A percentile compares a stretch with the other conserved stretches of the same genome.
Evolutionary conservation across 2,888 invertebrate genomes (phyloP).

Genomic region (Acronicta aceris): DNA sequence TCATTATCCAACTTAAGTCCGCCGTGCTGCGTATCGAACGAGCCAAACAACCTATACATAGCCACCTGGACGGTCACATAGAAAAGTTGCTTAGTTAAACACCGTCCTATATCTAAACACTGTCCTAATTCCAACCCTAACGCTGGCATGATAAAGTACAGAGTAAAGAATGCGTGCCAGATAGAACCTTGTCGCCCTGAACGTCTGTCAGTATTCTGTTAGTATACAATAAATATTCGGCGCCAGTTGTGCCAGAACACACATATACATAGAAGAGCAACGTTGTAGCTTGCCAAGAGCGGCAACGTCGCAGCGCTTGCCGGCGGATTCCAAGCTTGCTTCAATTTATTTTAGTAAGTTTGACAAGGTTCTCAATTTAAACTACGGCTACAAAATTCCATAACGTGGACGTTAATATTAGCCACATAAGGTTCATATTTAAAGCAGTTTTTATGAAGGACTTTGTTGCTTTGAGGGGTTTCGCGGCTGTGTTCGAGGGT

Average conservation of each 20-base stretch:
- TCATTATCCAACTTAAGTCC: conserved; percentile 74
- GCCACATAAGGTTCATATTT: conserved; percentile 50
- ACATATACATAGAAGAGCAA: conserved; percentile 86
- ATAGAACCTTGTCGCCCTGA: conserved; percentile 84
- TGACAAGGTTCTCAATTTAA: conserved; percentile 70
- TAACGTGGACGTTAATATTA: conserved; percentile 49
- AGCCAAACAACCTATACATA: conserved; percentile 85
- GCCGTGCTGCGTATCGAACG: conserved; percentile 79
- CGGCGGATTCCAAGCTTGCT: conserved; percentile 84
- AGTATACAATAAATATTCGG: conserved; percentile 90
- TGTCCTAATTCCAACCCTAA: conserved; percentile 71
- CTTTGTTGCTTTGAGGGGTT: conserved; percentile 64
- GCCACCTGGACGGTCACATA: conserved; percentile 89
- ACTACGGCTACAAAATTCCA: conserved; percentile 3
- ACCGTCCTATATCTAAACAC: conserved; percentile 63
- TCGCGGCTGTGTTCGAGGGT: conserved; percentile 74
- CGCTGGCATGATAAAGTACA: conserved; percentile 63
- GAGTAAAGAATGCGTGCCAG: conserved; percentile 55
- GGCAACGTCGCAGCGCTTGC: conserved; percentile 83
- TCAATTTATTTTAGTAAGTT: conserved; percentile 67
- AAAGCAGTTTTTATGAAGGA: conserved; percentile 41
- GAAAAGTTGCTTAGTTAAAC: conserved; percentile 74
- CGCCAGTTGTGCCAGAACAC: conserved; percentile 88
- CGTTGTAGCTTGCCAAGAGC: conserved; percentile 80
- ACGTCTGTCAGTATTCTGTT: conserved; percentile 85